Percentiles rank a stretch among this genome's conserved stretches.
phyloP scores from a whole-genome alignment of 2,888 invertebrate species.

The Oxystoma pomonae region DNA sequence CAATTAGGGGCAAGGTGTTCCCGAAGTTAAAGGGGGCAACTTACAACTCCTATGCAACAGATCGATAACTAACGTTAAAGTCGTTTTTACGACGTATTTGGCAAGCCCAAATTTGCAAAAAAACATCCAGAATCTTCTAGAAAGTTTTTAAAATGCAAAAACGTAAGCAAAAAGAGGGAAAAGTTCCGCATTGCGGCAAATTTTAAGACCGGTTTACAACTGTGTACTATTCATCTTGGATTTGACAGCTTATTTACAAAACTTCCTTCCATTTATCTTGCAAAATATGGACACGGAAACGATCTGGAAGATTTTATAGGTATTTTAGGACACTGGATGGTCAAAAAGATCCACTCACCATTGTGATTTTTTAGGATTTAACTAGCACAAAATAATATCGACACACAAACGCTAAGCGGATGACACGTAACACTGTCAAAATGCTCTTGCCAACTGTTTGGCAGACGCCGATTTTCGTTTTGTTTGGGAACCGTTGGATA shows the following conservation, averaged over 20 bases:
- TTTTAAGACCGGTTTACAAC: slow-evolving; percentile 40
- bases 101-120: background rate
- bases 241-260: slow-evolving; percentile 41
- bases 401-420: slow-evolving; percentile 31
- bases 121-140: background rate
- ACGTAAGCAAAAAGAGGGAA: slow-evolving; percentile 8
- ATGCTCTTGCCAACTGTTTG: slow-evolving; percentile 47
- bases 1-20: background rate
- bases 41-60: background rate
- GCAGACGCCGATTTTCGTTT: slow-evolving; percentile 38
- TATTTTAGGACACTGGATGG: slow-evolving; percentile 31
- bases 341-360: slow-evolving; percentile 42
- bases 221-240: slow-evolving; percentile 27
- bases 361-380: slow-evolving; percentile 46
- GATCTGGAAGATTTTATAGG: slow-evolving; percentile 5
- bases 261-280: slow-evolving; percentile 21
- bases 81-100: background rate
- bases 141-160: background rate
- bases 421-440: slow-evolving; percentile 34
- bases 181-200: slow-evolving; percentile 45
- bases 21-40: background rate
- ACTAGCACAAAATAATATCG: slow-evolving; percentile 39
- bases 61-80: background rate
- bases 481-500: slow-evolving; percentile 41
- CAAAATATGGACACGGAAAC: slow-evolving; percentile 26